phyloP scores from a whole-genome alignment of 2,113 vertebrate genomes.

The Haliaeetus leucogaster region DNA sequence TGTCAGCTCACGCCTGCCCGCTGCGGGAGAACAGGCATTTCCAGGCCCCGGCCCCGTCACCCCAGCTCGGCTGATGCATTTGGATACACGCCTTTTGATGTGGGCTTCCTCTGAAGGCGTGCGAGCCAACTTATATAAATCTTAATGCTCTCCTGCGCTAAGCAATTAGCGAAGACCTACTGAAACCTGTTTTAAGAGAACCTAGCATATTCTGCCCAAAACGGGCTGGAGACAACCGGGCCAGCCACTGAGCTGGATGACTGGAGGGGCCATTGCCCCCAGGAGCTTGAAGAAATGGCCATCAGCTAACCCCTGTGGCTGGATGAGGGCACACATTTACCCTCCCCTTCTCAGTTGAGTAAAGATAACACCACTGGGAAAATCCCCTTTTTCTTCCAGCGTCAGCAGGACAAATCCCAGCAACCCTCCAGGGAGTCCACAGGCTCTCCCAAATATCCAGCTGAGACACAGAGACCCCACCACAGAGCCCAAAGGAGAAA shows the following conservation, averaged over 20 bases:
- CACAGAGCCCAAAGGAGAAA: not conserved
- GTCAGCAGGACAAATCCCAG: not conserved
- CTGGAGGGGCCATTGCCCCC: not conserved
- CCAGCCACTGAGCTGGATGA: not conserved
- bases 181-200: not conserved
- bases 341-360: not conserved
- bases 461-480: not conserved
- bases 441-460: not conserved
- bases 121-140: not conserved
- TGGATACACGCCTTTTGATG: not conserved
- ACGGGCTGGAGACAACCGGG: not conserved
- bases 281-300: not conserved
- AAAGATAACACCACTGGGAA: not conserved
- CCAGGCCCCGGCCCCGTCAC: not conserved
- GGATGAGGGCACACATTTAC: not conserved
- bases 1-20: not conserved
- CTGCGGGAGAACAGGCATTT: constrained; percentile 10
- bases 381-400: not conserved
- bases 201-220: accelerated
- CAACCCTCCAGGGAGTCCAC: not conserved
- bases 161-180: not conserved
- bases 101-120: not conserved
- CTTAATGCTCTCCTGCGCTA: not conserved
- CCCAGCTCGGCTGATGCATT: not conserved
- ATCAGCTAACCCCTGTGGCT: not conserved